Conservation (phyloP, 1,140 invertebrate genomes). For the Ceratoteleas bidentatus region DNA sequence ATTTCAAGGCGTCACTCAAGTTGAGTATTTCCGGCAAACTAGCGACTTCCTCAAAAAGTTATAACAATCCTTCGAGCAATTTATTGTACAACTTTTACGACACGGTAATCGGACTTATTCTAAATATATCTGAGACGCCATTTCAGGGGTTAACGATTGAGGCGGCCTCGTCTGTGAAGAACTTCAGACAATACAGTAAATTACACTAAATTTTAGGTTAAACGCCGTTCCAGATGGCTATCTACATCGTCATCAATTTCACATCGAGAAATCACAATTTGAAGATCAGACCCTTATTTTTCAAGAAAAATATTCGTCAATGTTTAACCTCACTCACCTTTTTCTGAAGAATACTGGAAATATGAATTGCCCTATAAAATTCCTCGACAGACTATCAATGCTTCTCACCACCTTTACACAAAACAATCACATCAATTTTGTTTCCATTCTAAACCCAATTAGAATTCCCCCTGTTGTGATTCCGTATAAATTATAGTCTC, state of each 20-base stretch:
- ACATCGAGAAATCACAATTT: background rate
- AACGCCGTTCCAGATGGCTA: background rate
- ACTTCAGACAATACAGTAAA: slow-evolving; percentile 16
- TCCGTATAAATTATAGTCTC: too few relatives aligned
- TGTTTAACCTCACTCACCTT: too few relatives aligned
- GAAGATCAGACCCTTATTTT: too few relatives aligned
- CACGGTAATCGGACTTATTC: slow-evolving; percentile 19
- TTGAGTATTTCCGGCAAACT: background rate
- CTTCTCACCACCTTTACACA: too few relatives aligned
- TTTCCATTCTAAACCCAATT: too few relatives aligned
- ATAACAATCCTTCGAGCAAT: slow-evolving; percentile 15
- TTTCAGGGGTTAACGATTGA: slow-evolving; percentile 33
- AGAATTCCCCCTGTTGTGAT: too few relatives aligned
- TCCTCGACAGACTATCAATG: too few relatives aligned
- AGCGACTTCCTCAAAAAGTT: slow-evolving; percentile 20
- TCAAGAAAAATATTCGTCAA: background rate
- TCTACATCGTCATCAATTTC: background rate
- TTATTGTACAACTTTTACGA: slow-evolving; percentile 31
- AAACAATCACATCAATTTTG: too few relatives aligned
- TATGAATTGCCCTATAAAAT: too few relatives aligned
- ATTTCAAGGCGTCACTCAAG: slow-evolving; percentile 6
- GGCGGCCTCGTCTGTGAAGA: slow-evolving; percentile 15
- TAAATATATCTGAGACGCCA: slow-evolving; percentile 18
- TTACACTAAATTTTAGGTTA: slow-evolving; percentile 4
- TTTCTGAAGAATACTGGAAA: too few relatives aligned